Percentiles rank a stretch among this genome's conserved stretches.
Evolutionary conservation across 2,888 invertebrate species (phyloP).

Genomic region (Heliconius ethilla): DNA sequence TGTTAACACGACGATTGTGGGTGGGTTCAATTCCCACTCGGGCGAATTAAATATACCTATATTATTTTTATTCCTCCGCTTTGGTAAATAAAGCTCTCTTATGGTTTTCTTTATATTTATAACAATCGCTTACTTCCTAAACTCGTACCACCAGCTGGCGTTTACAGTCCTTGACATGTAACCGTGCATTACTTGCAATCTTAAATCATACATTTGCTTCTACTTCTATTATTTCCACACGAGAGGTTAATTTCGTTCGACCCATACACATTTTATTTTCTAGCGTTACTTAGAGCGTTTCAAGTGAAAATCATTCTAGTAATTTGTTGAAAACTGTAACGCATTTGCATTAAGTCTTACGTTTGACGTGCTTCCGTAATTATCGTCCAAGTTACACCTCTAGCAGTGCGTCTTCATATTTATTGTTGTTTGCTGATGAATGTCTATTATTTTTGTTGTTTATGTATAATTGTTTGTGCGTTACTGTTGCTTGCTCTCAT

Average conservation of each 20-base stretch:
- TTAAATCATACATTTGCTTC: slow-evolving; percentile 40
- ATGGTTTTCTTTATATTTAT: not conserved
- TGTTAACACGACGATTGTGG: too few relatives aligned
- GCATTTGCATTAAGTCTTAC: slow-evolving; percentile 38
- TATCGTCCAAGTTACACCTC: slow-evolving; percentile 9
- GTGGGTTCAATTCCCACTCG: too few relatives aligned
- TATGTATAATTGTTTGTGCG: not conserved
- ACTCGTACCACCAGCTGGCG: slow-evolving; percentile 21
- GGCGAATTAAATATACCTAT: too few relatives aligned
- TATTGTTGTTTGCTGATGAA: slow-evolving; percentile 23
- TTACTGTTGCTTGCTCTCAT: slow-evolving; percentile 5
- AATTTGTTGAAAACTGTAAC: slow-evolving; percentile 54
- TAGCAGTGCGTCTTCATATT: slow-evolving; percentile 5
- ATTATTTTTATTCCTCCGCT: too few relatives aligned
- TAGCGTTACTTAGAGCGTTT: slow-evolving; percentile 45
- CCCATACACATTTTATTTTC: slow-evolving; percentile 27
- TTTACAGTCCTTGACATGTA: slow-evolving; percentile 61
- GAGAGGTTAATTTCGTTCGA: slow-evolving; percentile 37
- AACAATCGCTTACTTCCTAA: slow-evolving; percentile 11
- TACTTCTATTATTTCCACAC: slow-evolving; percentile 46
- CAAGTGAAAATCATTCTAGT: slow-evolving; percentile 71
- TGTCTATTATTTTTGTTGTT: slow-evolving; percentile 17
- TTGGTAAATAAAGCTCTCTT: not conserved
- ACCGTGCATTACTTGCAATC: slow-evolving; percentile 49
- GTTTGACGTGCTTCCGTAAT: slow-evolving; percentile 27